phyloP scores from a whole-genome alignment of 64 coral and sea anemone species.

The Montipora foliosa region DNA sequence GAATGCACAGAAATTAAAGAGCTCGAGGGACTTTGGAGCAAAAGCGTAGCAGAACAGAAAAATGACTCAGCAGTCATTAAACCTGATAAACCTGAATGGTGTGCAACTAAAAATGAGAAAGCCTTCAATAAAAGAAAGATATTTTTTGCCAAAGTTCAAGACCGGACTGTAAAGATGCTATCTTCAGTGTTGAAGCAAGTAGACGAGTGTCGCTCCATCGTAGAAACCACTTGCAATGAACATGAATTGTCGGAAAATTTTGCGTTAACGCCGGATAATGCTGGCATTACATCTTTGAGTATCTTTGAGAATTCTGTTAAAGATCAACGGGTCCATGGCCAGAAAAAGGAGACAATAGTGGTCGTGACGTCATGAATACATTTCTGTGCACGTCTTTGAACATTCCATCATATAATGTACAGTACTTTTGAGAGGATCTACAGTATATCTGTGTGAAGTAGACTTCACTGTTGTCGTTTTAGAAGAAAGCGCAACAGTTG shows the following conservation, averaged over 20 bases:
- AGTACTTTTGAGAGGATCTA: no score
- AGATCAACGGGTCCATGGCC: background rate
- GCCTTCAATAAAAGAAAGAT: background rate
- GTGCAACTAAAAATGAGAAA: background rate
- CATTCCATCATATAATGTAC: background rate
- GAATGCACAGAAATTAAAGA: background rate
- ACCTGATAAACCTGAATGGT: no score
- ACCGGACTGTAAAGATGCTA: background rate
- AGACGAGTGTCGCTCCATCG: constrained; percentile 19
- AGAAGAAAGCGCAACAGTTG: no score
- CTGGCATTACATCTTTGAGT: background rate
- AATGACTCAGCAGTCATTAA: background rate
- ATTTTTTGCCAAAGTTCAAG: constrained; percentile 33
- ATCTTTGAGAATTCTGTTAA: background rate
- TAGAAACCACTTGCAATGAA: background rate
- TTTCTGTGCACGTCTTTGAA: background rate
- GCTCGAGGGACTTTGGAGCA: background rate
- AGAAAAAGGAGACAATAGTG: background rate
- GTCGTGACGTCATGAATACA: background rate
- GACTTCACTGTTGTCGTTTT: no score
- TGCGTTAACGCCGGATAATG: background rate
- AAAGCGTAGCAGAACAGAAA: background rate
- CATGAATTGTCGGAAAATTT: background rate
- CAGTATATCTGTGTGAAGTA: no score
- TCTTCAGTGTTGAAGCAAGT: constrained; percentile 11